Base-by-base conservation (phyloP, 1,140 invertebrate species). In the Drosophila nasuta region DNA sequence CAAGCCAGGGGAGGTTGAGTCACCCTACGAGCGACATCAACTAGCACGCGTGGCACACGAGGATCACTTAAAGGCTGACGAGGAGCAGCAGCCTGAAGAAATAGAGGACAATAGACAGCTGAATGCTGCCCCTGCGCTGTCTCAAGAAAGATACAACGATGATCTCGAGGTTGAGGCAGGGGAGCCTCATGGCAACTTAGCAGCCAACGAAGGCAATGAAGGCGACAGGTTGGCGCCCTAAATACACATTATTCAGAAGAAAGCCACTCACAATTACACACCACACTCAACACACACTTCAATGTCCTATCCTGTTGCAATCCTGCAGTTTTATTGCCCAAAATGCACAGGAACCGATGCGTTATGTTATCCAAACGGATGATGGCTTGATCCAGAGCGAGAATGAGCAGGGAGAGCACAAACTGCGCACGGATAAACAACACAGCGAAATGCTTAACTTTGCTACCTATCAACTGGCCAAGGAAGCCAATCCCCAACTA, bases 141-240 rank as follows among this genome's bases (percentile, higher is more conserved):
- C 43, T 10, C 11, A 13, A 15, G 13, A 56, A 15, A 33, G 20
- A 5, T 3, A 0, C 5, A 76, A n/a, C 8, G 43, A 76, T 60
- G 72, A 70, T 1, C 25, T 38, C 13, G 56, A 73, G 13, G 8
- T 35, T 6, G 48, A 51, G 35, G 49, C 10, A 25, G 15, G 43
- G 5, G 70, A 73, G 6, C 11, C 35, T 5, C 8, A 5, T 59
- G 17, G n/a, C 48, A 54, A 45, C 11, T 52, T 58, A 15, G 63
- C 46, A 43, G 49, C 41, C 3, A 81, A 66, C 3, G 75, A 76
- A 28, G 73, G 54, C 1, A 81, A 66, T 1, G 75, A 76, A 28
- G 73, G 54, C 49, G 80, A 87, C 54, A 88, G 80, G 82, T 87
- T 74, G 59, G 66, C 69, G 46, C 17, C 64, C n/a, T 64, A 68